Evolutionary conservation across 92 coral and sea anemone genomes (phyloP).

Genomic region (Zoanthus gigantus): DNA sequence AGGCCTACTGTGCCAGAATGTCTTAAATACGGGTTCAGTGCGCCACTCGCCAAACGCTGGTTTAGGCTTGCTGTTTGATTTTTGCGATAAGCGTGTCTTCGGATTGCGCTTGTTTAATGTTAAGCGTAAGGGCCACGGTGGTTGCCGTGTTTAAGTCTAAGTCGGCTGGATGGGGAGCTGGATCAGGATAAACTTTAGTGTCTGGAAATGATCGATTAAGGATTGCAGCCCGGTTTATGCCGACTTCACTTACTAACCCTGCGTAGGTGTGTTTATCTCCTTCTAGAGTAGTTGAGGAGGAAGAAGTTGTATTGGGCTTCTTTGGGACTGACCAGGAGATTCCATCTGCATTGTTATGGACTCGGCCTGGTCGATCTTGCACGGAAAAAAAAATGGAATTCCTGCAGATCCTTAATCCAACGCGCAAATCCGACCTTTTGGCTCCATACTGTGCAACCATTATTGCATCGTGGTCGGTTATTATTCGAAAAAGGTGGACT

Average conservation of each 20-base stretch:
- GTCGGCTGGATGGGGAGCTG: background rate
- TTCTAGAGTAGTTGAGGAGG: background rate
- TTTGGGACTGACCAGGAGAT: conserved; percentile 34
- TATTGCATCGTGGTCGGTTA: conserved; percentile 51
- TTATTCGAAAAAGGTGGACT: conserved; percentile 20
- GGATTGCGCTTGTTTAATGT: background rate
- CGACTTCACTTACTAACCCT: background rate
- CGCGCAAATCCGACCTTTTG: conserved; percentile 49
- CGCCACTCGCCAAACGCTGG: background rate
- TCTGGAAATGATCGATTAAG: background rate
- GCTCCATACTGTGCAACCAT: conserved; percentile 36
- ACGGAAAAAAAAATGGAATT: conserved; percentile 56
- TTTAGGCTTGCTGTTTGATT: background rate
- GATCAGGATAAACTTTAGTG: background rate
- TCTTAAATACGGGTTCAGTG: background rate
- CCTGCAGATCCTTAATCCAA: conserved; percentile 51
- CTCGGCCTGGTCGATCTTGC: conserved; percentile 54
- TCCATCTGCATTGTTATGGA: conserved; percentile 58
- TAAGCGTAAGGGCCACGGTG: background rate
- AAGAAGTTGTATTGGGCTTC: background rate
- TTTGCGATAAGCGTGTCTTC: background rate
- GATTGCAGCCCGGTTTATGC: background rate
- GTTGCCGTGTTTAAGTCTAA: background rate
- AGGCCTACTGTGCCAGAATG: conserved; percentile 37
- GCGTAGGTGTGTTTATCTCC: background rate